Base-by-base conservation (phyloP, 2,113 vertebrate genomes). In the Toxotes jaculatrix region DNA sequence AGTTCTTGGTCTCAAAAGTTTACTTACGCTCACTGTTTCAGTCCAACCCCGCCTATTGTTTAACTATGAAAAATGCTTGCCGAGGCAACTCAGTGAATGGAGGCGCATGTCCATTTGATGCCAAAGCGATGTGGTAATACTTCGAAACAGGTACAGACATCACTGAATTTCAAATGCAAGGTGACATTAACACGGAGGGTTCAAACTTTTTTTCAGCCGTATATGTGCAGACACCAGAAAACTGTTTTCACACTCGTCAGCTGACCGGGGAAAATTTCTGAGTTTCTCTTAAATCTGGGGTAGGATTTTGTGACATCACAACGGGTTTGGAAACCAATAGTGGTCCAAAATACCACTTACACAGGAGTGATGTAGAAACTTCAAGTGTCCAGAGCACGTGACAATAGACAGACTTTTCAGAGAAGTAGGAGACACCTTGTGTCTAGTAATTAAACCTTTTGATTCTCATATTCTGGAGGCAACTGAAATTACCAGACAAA, bases 1-100 rank as follows among this genome's bases (percentile, higher is more conserved):
- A 12, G 53, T 11, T 4, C 21, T 23, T n/a, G 1, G 53, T n/a
- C 53, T 55, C n/a, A 55, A 47, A 14, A 1, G 45, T 16, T 47
- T 23, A 55, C 79, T 86, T 87, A 79, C 82, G 77, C 68, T 74
- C 34, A 67, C 53, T 42, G 73, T 79, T 23, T 79, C 10, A 63
- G 32, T 42, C n/a, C 71, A 71, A 36, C 49, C 74, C 65, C 64
- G 61, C n/a, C 60, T 75, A 88, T 34, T 71, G 80, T 42, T 62
- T 4, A 81, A 67, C 23, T 70, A 53, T 77, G 61, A 81, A n/a
- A 72, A 67, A 31, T 1, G 14, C 61, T 76, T 62, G 23, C 55
- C 9, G 16, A 12, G 5, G 27, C 21, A 23, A 57, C 23, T 5
- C 55, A 57, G 9, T 4, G 53, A 4, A 55, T 5, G n/a, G 53